Base-by-base conservation (phyloP, 2,888 invertebrate species). In the Tenthredo livida region DNA sequence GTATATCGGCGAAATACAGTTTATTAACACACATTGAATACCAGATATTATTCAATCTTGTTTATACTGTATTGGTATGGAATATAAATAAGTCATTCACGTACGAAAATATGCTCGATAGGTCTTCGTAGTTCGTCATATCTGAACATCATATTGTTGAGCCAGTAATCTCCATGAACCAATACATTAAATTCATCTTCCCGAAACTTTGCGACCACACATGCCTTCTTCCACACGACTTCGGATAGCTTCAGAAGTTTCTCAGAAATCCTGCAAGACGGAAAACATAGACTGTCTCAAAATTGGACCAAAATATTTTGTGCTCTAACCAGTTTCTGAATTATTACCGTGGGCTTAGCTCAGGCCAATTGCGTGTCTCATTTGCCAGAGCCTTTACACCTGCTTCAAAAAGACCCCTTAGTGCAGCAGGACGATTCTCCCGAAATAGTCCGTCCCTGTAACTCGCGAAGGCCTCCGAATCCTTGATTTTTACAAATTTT, bases 131-230 rank as follows among this genome's bases (percentile, higher is more conserved):
- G 58, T 5, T 89, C 85, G 84, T 92, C 88, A 86, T 92, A 92
- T 17, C 89, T 88, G 88, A 93, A 93, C 10, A 93, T 75, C 92
- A 93, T 92, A 75, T 93, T 93, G 86, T 93, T 93, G 12, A 92
- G 90, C 92, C 92, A 93, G 54, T 86, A 89, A 73, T 93, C 92
- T 1, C 92, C 93, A 58, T 93, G 93, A 87, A 90, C 92, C 54
- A 93, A 88, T 0, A 92, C 92, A 65, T 90, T 90, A 85, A 93
- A 92, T 9, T 91, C 90, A 17, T 88, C 86, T 1, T 90, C 87
- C 0, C 67, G 73, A 0, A n/a, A 33, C 0, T n/a, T 40, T 0
- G 33, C 0, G 6, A 40, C 72, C 0, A 87, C 70, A 1, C 65
- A 2, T 7, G 88, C 89, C 40, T 85, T 87, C 0, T 61, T 1